Base-by-base conservation (phyloP, 2,797 vertebrate genomes). In the Tokudaia tokunoshimensis region DNA sequence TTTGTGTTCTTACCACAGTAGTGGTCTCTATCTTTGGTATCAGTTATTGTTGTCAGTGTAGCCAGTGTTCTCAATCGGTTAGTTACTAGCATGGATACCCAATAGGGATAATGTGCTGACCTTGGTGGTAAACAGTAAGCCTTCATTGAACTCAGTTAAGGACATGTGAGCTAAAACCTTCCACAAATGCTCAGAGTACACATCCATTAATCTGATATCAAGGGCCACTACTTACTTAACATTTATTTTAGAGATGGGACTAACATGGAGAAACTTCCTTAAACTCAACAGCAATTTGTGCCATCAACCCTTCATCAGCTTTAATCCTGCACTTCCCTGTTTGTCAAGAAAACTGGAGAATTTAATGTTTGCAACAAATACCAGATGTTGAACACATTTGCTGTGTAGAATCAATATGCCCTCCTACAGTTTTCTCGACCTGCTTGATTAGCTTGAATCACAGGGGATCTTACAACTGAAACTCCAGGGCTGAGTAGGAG, bases 401-500 rank as follows among this genome's bases (percentile, higher is more conserved):
- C 29, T n/a, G 59, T 72, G 75, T 94, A 89, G 91, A 96, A 97
- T 97, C 89, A 94, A 83, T 95, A 89, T 10, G 76, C 57, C 55
- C 24, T 91, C 41, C 89, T 55, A 37, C 12, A 19, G 70, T 90
- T 94, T 86, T 92, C 61, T 92, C 0, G 0, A 59, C 31, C 91
- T 86, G 13, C 78, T 95, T 95, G 74, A 89, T 91, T 29, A 89
- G 37, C 67, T 72, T 89, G 47, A 89, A 31, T 94, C 34, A 93
- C 55, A 6, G 52, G 26, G 91, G n/a, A 95, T 86, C 96, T 22
- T 89, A 55, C 80, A 92, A 10, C 37, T 91, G 41, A 79, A 92
- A 80, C 74, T 89, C 57, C 26, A 94, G 19, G 59, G 75, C 26
- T 84, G 50, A 6, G 20, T 76, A 85, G 61, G 85, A 82, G 52